Conservation (phyloP, 2,797 vertebrate species). For the Lerista edwardsae region DNA sequence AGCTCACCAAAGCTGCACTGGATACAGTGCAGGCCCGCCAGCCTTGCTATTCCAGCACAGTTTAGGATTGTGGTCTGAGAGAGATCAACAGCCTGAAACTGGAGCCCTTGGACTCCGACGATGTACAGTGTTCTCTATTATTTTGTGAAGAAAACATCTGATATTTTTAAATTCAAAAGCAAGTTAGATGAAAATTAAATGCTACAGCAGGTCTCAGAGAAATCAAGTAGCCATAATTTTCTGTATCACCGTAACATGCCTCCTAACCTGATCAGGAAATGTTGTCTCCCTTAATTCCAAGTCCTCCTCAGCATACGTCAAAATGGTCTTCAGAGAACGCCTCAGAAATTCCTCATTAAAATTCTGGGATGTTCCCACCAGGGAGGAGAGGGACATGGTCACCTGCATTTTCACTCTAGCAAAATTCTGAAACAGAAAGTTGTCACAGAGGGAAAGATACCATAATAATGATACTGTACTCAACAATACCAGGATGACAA, state of each 20-base stretch:
- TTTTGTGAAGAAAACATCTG: not conserved
- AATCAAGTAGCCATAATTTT: not conserved
- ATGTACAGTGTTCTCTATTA: too few species aligned
- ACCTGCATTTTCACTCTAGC: conserved; percentile 99
- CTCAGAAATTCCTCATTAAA: conserved; percentile 98
- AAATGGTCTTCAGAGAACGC: conserved; percentile 96
- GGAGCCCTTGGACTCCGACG: not conserved
- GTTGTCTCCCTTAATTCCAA: conserved; percentile 95
- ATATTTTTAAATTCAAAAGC: not conserved
- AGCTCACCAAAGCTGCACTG: too few species aligned
- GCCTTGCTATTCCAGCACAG: too few species aligned
- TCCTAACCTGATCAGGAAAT: conserved; percentile 92
- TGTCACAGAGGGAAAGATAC: not conserved
- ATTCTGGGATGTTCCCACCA: conserved; percentile 98
- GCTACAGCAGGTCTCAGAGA: not conserved
- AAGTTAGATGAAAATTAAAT: not conserved
- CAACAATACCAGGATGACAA: not conserved
- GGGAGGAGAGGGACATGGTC: conserved; percentile 96
- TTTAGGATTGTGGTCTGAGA: too few species aligned
- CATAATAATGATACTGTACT: rapidly evolving
- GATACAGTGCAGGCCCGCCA: too few species aligned
- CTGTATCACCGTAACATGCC: not conserved
- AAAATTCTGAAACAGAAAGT: conserved; percentile 87
- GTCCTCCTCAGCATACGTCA: conserved; percentile 97
- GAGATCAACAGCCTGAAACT: not conserved